phyloP scores from a whole-genome alignment of 2,888 invertebrate species.

The Temnothorax unifasciatus region DNA sequence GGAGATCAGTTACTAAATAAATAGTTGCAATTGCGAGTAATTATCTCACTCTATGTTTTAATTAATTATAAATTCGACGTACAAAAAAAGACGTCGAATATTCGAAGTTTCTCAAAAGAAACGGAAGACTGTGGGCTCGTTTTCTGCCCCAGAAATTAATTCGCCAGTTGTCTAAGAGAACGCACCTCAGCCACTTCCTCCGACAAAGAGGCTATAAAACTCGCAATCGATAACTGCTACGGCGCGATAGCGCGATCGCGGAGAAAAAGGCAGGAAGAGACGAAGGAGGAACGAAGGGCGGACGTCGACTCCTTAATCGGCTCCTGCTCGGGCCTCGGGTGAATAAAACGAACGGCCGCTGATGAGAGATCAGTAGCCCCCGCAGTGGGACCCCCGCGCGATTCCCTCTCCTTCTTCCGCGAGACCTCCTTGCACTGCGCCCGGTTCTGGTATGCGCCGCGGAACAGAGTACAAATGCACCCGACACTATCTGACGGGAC shows the following conservation, averaged over 20 bases:
- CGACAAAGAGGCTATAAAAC: background rate
- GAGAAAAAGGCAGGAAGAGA: constrained; percentile 27
- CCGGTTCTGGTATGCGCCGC: constrained; percentile 70
- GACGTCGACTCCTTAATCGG: constrained; percentile 54
- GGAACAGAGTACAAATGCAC: constrained; percentile 72
- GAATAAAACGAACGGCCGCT: constrained; percentile 57
- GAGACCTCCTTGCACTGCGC: constrained; percentile 41
- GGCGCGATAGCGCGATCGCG: background rate
- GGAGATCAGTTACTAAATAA: background rate
- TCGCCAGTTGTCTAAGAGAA: background rate
- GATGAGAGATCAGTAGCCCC: constrained; percentile 51
- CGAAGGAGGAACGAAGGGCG: constrained; percentile 49
- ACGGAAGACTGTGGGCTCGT: background rate
- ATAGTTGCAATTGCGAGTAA: background rate
- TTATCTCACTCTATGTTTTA: background rate
- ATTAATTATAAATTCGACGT: background rate
- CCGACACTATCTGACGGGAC: constrained; percentile 72
- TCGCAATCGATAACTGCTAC: constrained; percentile 8
- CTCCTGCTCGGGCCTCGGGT: constrained; percentile 48
- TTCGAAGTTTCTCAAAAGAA: background rate
- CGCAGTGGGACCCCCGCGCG: background rate
- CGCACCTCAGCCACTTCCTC: background rate
- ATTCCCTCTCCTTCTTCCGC: background rate
- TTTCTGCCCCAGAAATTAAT: background rate
- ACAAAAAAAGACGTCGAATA: background rate